Evolutionary conservation across 1,140 invertebrate species (phyloP).

Genomic region (Saccostrea cuccullata): DNA sequence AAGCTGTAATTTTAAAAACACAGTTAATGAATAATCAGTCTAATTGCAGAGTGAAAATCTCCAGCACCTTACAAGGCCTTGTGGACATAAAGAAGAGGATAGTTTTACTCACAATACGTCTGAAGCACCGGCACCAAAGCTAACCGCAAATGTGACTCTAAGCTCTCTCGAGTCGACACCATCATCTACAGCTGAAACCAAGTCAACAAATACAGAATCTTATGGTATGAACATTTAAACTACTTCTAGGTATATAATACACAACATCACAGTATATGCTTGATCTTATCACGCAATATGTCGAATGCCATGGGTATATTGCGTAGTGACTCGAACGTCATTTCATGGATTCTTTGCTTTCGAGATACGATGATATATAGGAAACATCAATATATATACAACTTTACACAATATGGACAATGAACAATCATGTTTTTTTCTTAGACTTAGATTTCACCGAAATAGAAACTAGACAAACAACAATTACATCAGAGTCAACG

Average conservation of each 20-base stretch:
- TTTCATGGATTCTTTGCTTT: too few species aligned
- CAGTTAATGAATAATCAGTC: too few species aligned
- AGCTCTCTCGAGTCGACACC: neutral
- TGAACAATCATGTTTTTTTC: too few species aligned
- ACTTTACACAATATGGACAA: too few species aligned
- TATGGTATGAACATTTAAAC: neutral
- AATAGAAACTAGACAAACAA: neutral
- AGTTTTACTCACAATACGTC: neutral
- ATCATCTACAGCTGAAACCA: neutral
- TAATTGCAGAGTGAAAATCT: neutral
- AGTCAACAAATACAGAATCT: neutral
- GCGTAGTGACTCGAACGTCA: too few species aligned
- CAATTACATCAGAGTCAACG: neutral
- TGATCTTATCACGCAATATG: too few species aligned
- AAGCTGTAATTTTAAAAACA: too few species aligned
- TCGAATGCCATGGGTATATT: too few species aligned
- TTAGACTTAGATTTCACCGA: neutral
- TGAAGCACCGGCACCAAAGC: neutral
- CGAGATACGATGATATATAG: too few species aligned
- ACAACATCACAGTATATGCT: too few species aligned
- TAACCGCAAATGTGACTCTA: neutral
- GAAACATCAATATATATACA: too few species aligned
- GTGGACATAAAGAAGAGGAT: neutral
- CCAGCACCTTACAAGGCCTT: neutral
- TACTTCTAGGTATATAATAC: too few species aligned